Evolutionary conservation across 2,113 vertebrate genomes (phyloP).

Genomic region (Pterophyllum scalare): DNA sequence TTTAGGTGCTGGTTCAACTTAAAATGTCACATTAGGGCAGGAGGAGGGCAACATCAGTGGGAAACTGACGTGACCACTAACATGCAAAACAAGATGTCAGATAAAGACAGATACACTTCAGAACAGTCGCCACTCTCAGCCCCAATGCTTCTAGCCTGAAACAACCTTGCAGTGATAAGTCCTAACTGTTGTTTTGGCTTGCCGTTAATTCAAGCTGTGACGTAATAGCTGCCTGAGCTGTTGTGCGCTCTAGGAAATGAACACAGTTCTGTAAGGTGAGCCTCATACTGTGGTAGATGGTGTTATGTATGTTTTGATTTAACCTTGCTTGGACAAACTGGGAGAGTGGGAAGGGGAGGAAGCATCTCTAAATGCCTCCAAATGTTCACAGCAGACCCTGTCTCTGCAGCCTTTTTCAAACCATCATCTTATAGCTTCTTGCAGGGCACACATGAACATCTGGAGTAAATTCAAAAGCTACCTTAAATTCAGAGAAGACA

Average conservation of each 20-base stretch:
- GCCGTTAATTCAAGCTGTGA: slow-evolving; percentile 44
- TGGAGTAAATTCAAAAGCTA: slow-evolving; percentile 30
- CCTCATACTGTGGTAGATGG: slow-evolving; percentile 37
- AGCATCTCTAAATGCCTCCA: slow-evolving; percentile 79
- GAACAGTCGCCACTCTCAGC: slow-evolving; percentile 1
- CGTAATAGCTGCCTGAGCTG: slow-evolving; percentile 31
- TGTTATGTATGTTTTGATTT: slow-evolving; percentile 80
- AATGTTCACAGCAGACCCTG: slow-evolving; percentile 65
- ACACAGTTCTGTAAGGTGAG: slow-evolving; percentile 25
- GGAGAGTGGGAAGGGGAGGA: slow-evolving; percentile 74
- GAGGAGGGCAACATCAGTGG: slow-evolving; percentile 34
- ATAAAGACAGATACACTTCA: slow-evolving; percentile 53
- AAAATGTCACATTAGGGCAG: slow-evolving; percentile 35
- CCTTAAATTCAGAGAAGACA: not conserved
- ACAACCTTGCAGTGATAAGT: slow-evolving; percentile 35
- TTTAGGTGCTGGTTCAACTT: slow-evolving; percentile 63
- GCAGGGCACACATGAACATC: slow-evolving; percentile 19
- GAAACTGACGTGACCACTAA: slow-evolving; percentile 48
- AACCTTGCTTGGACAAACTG: slow-evolving; percentile 74
- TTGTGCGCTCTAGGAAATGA: slow-evolving; percentile 27
- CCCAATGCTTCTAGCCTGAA: slow-evolving; percentile 3
- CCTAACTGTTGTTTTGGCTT: slow-evolving; percentile 68
- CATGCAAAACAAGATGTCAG: slow-evolving; percentile 61
- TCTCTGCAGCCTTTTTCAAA: slow-evolving; percentile 27
- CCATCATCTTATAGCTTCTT: slow-evolving; percentile 33